Conservation (phyloP, 2,113 vertebrate species). For the Myanophis thanlyinensis region DNA sequence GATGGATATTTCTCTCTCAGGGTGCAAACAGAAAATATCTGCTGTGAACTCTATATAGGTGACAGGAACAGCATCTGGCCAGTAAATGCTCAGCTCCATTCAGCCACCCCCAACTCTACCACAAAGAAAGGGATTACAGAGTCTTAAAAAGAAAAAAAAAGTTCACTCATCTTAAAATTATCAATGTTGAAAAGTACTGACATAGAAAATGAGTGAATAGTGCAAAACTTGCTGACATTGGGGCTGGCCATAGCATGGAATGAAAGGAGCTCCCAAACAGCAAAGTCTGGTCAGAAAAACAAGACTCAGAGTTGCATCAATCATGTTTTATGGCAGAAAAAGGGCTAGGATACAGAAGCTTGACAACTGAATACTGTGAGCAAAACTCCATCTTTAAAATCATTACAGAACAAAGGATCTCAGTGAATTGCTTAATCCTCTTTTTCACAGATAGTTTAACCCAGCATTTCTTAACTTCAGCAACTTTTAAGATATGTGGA, state of each 20-base stretch:
- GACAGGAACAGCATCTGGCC: not conserved
- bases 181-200: not conserved
- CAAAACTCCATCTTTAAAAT: not conserved
- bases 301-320: not conserved
- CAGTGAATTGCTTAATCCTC: not conserved
- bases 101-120: not conserved
- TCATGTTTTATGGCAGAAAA: not conserved
- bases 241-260: not conserved
- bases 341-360: not conserved
- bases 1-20: no score
- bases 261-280: not conserved
- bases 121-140: not conserved
- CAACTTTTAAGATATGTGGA: not conserved
- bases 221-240: not conserved
- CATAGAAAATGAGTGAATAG: not conserved
- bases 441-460: not conserved
- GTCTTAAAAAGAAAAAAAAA: not conserved
- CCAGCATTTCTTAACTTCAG: not conserved
- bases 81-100: not conserved
- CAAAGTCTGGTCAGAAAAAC: not conserved
- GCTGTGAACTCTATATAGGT: no score
- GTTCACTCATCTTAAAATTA: not conserved
- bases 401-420: not conserved
- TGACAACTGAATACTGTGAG: not conserved
- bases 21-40: no score